Evolutionary conservation across 2,888 invertebrate species (phyloP).

Genomic region (Melinopterus prodromus): DNA sequence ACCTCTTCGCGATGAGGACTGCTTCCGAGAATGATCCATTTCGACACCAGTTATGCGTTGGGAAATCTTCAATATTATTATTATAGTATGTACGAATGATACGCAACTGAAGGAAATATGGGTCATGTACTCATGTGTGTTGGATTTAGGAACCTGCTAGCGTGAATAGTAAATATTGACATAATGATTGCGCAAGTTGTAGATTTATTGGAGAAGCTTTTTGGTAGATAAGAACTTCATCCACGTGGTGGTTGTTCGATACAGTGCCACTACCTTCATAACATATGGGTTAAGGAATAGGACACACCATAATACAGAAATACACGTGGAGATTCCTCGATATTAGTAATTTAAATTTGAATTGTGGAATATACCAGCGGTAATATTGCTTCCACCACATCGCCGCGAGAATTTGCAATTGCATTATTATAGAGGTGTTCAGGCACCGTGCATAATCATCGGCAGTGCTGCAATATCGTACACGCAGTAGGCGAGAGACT

Average conservation of each 20-base stretch:
- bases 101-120: no score
- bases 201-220: neutral
- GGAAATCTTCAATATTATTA: no score
- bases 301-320: no score
- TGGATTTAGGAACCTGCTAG: no score
- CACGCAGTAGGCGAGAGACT: neutral
- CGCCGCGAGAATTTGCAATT: neutral
- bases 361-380: neutral
- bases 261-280: neutral
- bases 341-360: neutral
- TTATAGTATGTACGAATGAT: no score
- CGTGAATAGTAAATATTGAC: neutral
- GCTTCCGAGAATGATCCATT: neutral
- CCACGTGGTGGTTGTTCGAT: neutral
- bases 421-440: neutral
- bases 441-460: neutral
- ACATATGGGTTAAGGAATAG: no score
- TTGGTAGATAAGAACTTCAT: neutral
- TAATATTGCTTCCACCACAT: neutral
- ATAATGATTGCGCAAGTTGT: neutral
- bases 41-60: neutral
- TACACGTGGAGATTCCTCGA: neutral
- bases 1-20: neutral
- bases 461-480: neutral
- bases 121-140: no score